phyloP scores from a whole-genome alignment of 1,140 invertebrate genomes.

The Caenorhabditis tropicalis region DNA sequence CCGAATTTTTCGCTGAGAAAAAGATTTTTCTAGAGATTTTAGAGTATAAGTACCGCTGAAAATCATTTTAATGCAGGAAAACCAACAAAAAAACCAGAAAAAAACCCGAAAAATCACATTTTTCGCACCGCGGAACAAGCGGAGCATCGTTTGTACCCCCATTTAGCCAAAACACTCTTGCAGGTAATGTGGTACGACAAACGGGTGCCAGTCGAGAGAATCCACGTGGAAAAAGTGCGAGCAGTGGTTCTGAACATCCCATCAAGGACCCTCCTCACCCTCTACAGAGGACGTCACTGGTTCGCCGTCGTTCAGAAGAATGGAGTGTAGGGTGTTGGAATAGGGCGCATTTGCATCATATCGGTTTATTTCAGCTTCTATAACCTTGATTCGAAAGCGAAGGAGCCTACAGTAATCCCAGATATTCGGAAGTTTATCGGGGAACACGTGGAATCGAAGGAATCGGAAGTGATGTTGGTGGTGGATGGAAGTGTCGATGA shows the following conservation, averaged over 20 bases:
- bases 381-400: neutral
- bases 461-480: constrained; percentile 17
- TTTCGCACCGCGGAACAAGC: too few relatives aligned
- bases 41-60: too few relatives aligned
- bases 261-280: neutral
- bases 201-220: neutral
- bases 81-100: too few relatives aligned
- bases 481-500: constrained; percentile 8
- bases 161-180: too few relatives aligned
- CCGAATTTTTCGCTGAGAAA: too few relatives aligned
- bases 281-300: constrained; percentile 27
- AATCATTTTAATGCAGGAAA: too few relatives aligned
- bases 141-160: too few relatives aligned
- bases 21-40: too few relatives aligned
- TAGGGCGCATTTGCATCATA: neutral
- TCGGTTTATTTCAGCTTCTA: neutral
- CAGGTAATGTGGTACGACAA: constrained; percentile 29
- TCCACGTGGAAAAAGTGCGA: neutral
- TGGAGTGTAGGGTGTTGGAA: neutral
- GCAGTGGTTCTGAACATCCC: constrained; percentile 4
- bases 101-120: too few relatives aligned
- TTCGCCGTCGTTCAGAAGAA: constrained; percentile 12
- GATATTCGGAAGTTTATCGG: neutral
- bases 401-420: neutral
- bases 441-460: neutral